phyloP scores from a whole-genome alignment of 2,797 vertebrate species.

The Pogoniulus pusillus region DNA sequence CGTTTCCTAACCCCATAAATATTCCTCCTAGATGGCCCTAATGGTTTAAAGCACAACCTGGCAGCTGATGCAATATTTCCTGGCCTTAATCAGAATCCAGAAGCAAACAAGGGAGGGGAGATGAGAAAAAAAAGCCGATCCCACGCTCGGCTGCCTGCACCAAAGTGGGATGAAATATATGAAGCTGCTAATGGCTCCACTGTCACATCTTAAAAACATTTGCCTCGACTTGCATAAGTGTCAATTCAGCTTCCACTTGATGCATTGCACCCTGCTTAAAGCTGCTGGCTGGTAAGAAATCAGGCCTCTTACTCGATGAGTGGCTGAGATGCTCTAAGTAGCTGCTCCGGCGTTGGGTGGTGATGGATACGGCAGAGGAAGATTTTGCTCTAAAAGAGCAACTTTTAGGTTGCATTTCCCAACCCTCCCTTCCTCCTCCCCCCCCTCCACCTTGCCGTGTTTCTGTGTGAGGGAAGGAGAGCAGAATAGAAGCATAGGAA shows the following conservation, averaged over 20 bases:
- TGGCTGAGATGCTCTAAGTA: constrained; percentile 12
- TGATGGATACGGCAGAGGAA: constrained; percentile 43
- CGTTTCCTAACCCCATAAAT: constrained; percentile 75
- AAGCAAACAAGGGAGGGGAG: constrained; percentile 57
- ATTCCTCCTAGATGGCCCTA: constrained; percentile 68
- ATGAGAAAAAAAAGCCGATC: constrained; percentile 69
- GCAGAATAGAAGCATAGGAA: no score
- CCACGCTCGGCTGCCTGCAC: constrained; percentile 64
- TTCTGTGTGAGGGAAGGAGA: not conserved
- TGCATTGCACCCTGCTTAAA: constrained; percentile 40
- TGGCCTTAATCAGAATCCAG: constrained; percentile 65
- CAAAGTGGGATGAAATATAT: constrained; percentile 68
- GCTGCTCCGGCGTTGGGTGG: constrained; percentile 48
- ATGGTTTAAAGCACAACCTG: constrained; percentile 65
- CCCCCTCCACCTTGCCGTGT: no score
- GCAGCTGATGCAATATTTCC: constrained; percentile 61
- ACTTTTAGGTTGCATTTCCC: not conserved
- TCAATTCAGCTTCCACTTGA: constrained; percentile 62
- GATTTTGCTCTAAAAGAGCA: constrained; percentile 50
- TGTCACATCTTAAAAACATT: constrained; percentile 70
- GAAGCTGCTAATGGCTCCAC: constrained; percentile 67
- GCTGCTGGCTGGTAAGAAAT: constrained; percentile 57
- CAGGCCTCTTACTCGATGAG: constrained; percentile 25
- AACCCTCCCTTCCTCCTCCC: not conserved
- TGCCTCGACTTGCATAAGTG: constrained; percentile 68